Conservation (phyloP, 1,140 invertebrate species). For the Rhizoglyphus robini region DNA sequence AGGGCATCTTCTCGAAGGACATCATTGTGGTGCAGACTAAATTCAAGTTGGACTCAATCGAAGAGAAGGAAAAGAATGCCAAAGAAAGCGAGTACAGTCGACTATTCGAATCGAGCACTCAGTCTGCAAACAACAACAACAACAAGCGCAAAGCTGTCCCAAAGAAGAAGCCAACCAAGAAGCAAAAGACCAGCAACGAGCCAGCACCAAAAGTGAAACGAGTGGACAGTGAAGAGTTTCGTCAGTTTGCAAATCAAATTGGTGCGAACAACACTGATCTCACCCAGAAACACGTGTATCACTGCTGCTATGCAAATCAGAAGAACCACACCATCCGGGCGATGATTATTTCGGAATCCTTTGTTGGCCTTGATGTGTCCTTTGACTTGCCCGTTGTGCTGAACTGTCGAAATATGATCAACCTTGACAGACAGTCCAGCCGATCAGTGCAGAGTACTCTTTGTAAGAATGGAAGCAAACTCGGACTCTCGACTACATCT, state of each 20-base stretch:
- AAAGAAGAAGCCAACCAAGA: neutral
- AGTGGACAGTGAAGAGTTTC: neutral
- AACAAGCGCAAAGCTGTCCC: neutral
- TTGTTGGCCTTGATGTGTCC: neutral
- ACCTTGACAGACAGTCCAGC: too few species aligned
- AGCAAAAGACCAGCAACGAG: neutral
- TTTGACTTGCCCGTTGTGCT: too few species aligned
- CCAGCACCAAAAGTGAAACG: neutral
- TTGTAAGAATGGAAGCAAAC: neutral
- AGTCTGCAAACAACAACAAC: neutral
- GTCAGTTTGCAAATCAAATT: neutral
- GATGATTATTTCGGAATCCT: neutral
- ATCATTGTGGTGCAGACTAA: neutral
- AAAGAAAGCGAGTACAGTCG: neutral
- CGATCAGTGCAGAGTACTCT: too few species aligned
- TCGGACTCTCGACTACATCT: neutral
- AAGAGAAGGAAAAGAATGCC: too few species aligned
- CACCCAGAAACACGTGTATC: neutral
- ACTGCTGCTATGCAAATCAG: neutral
- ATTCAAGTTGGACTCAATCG: neutral
- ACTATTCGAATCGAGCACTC: neutral
- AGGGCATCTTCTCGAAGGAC: neutral
- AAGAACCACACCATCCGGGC: neutral
- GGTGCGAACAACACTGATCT: neutral
- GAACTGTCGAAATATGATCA: too few species aligned